Conservation (phyloP, 2,797 vertebrate species). For the Myripristis murdjan region DNA sequence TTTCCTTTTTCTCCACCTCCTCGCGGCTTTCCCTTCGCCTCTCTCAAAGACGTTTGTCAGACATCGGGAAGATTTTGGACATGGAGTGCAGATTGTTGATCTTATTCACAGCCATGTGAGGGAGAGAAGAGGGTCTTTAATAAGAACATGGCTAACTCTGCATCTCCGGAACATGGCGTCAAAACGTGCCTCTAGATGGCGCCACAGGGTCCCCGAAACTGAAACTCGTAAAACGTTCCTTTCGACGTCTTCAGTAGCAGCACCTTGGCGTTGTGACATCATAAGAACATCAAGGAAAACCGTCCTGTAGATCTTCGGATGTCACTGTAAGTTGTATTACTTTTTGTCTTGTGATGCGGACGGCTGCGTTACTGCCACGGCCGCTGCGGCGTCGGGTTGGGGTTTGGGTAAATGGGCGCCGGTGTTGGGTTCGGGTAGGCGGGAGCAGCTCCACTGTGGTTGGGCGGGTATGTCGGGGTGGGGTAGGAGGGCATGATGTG, state of each 20-base stretch:
- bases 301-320: background rate
- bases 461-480: slow-evolving; percentile 72
- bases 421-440: slow-evolving; percentile 63
- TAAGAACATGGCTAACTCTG: background rate
- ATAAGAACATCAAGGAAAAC: background rate
- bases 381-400: slow-evolving; percentile 71
- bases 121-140: slow-evolving; percentile 12
- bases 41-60: background rate
- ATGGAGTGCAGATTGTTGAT: background rate
- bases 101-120: slow-evolving; percentile 14
- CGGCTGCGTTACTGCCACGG: slow-evolving; percentile 75
- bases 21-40: slow-evolving; percentile 3
- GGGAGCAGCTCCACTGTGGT: slow-evolving; percentile 64
- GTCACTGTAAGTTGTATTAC: background rate
- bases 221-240: background rate
- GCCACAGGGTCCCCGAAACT: background rate
- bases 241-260: background rate
- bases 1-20: no score
- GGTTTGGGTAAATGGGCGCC: slow-evolving; percentile 76
- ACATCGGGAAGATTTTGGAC: background rate
- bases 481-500: slow-evolving; percentile 74
- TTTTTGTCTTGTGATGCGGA: background rate
- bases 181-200: slow-evolving; percentile 1
- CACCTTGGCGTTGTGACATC: background rate
- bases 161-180: background rate